Evolutionary conservation across 2,113 vertebrate genomes (phyloP).

Genomic region (Acrocephalus arundinaceus): DNA sequence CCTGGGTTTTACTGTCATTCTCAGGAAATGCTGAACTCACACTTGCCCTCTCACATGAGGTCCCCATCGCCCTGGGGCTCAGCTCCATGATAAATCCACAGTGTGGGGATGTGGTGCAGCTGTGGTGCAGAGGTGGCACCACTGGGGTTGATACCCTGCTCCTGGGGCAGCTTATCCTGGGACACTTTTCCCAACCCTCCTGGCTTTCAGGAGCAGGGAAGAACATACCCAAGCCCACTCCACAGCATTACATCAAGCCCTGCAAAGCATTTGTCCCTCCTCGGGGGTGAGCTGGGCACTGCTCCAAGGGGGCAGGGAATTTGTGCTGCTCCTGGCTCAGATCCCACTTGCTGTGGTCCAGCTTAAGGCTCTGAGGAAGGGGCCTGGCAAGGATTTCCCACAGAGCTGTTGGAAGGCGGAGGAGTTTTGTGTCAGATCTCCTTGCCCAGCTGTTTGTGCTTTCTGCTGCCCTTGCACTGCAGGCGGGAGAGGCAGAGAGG

Average conservation of each 20-base stretch:
- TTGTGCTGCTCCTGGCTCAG: not conserved
- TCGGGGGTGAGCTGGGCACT: not conserved
- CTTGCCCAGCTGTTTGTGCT: not conserved
- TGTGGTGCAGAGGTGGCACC: not conserved
- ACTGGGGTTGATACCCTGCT: not conserved
- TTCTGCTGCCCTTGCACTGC: not conserved
- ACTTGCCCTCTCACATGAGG: rapidly evolving
- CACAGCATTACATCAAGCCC: not conserved
- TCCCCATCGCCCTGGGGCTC: not conserved
- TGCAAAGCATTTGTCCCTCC: not conserved
- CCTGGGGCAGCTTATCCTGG: not conserved
- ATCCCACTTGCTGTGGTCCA: not conserved
- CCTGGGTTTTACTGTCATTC: not conserved
- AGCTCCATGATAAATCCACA: not conserved
- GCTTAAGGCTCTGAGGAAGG: not conserved
- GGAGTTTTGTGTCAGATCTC: not conserved
- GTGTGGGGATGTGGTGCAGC: not conserved
- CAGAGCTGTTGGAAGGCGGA: not conserved
- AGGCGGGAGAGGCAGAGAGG: not conserved
- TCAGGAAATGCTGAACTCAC: not conserved
- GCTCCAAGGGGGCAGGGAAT: not conserved
- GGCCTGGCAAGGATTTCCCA: not conserved
- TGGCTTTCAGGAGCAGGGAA: not conserved
- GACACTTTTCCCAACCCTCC: not conserved
- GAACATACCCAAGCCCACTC: not conserved